Evolutionary conservation across 2,888 invertebrate genomes (phyloP).

Genomic region (Saturnia pavonia): DNA sequence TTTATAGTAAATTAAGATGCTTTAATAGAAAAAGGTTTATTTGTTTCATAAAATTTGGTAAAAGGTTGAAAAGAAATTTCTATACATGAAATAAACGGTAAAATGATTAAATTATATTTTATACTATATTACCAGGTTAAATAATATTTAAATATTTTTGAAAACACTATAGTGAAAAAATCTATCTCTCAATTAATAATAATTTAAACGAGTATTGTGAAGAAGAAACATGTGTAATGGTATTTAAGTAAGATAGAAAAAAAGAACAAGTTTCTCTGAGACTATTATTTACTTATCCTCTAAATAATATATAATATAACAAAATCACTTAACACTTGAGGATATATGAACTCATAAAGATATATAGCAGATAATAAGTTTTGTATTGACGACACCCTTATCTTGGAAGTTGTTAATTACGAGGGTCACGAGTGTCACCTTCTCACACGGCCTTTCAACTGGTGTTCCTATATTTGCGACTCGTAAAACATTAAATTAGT

Average conservation of each 20-base stretch:
- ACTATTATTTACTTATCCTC: neutral
- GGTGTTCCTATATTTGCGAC: constrained; percentile 26
- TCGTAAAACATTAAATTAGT: constrained; percentile 17
- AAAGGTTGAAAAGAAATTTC: no score
- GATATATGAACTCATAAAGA: neutral
- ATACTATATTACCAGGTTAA: no score
- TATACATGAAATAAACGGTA: no score
- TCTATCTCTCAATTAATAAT: no score
- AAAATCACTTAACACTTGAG: neutral
- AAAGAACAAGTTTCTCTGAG: neutral
- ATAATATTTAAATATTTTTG: no score
- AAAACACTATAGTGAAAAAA: no score
- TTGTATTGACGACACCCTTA: constrained; percentile 12
- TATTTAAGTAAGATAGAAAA: neutral
- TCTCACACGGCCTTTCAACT: constrained; percentile 26
- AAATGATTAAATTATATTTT: no score
- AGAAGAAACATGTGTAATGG: neutral
- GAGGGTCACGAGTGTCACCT: constrained; percentile 37
- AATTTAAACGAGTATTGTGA: no score
- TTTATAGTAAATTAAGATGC: no score
- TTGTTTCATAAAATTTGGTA: no score
- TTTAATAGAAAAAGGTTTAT: no score
- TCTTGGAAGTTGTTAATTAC: constrained; percentile 25
- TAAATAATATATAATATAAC: neutral
- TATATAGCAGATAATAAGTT: constrained; percentile 1